Evolutionary conservation across 2,113 vertebrate genomes (phyloP), one percentile per base, ranked within the genome.

Genomic region (Argyrosomus japonicus): DNA sequence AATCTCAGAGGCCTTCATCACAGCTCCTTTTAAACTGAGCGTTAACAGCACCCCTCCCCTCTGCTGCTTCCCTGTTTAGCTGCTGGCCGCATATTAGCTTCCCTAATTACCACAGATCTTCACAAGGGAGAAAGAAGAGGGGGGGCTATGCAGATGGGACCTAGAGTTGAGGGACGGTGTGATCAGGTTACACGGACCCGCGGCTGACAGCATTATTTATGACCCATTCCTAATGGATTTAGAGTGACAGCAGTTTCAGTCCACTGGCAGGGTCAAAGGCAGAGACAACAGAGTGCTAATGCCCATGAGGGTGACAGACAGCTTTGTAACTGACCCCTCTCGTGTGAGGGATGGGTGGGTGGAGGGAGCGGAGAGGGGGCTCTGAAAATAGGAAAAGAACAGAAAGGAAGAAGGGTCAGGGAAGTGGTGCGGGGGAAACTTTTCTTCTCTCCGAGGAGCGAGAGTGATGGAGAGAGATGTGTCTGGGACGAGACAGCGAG

Each of bases 121-220:
- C 74, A 32, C 77, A 53, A 23, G 54, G 51, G 71, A 68, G 36
- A 47, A 62, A 3, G 14, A 11, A 8, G 7, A 0, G 1, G 5
- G 23, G 48, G 29, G 3, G 21, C 1, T 54, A 50, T 62, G 27
- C 62, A 76, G 75, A 43, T 68, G 45, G 60, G 74, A 76, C 74
- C 63, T 27, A 19, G 40, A 68, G 58, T 73, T 76, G 60, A 75
- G 69, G 70, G 69, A 75, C 2, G 17, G 43, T 50, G 74, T 32
- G 82, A 87, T 92, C 83, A 27, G 76, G 75, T 93, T 93, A 92
- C 86, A 75, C 36, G 72, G 81, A 62, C 65, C 85, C 80, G 36
- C 2, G 60, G 82, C 84, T 89, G 91, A 91, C 85, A 90, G 68
- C 88, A 60, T 87, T 93, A 90, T 93, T 92, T 89, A 94, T 85